Base-by-base conservation (phyloP, 2,797 vertebrate genomes). In the Vespertilio murinus region DNA sequence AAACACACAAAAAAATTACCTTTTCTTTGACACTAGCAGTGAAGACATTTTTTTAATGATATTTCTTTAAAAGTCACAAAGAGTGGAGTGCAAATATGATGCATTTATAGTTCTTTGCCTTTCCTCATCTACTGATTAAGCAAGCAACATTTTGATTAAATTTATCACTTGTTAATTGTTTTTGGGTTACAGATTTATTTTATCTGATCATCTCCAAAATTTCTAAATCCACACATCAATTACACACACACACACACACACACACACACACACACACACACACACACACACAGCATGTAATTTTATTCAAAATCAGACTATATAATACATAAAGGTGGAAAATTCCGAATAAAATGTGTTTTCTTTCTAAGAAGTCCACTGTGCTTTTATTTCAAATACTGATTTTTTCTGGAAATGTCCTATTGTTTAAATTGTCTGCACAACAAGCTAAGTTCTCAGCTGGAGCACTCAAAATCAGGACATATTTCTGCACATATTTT, bases 361-460 rank as follows among this genome's bases (percentile, higher is more conserved):
- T 94, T 88, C 93, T 96, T 67, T 97, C 97, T 97, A 98, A 97
- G 96, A 97, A 97, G 95, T 97, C 74, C 96, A 91, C 96, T 97
- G 88, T 96, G 91, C 95, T 90, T 92, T 97, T 94, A 95, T 82
- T 98, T 98, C 96, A 98, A 98, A 98, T 98, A 98, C 96, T 98
- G 97, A 98, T 95, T 97, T 98, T 95, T 97, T 73, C 97, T 98
- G 97, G 90, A 97, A 98, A 97, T 97, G 93, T 97, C 95, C 97
- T 87, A 0, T 95, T 98, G 97, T 98, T 98, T 98, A 97, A 96
- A 91, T 97, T 98, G 96, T 98, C 96, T 96, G 79, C 75, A 79
- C 93, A 98, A 97, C 96, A 98, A 97, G 38, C 91, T 81, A 84
- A 90, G 14, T 97, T 95, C 96, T 98, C 85, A 82, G 70, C 74